Evolutionary conservation across 2,888 invertebrate species (phyloP).

Genomic region (Caenorhabditis sulstoni): DNA sequence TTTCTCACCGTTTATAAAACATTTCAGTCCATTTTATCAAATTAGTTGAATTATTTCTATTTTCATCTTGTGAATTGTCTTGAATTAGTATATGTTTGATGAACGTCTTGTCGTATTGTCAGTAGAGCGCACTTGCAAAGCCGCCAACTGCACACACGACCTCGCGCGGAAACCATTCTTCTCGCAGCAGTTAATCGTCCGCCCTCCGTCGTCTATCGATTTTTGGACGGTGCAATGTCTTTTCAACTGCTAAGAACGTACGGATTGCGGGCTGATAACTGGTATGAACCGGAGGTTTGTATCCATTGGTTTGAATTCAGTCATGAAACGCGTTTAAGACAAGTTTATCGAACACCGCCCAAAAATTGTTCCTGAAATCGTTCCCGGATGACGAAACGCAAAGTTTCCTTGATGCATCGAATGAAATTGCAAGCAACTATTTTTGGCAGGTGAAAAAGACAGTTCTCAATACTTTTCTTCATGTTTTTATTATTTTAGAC

Average conservation of each 20-base stretch:
- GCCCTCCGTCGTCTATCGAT: slow-evolving; percentile 1
- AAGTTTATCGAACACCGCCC: slow-evolving; percentile 6
- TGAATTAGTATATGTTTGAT: no score
- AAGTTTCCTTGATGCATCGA: slow-evolving; percentile 68
- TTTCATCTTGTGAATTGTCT: no score
- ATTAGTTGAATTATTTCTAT: no score
- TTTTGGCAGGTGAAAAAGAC: slow-evolving; percentile 67
- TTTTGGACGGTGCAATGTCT: slow-evolving; percentile 21
- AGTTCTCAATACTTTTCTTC: no score
- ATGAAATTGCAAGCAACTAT: slow-evolving; percentile 57
- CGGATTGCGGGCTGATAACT: slow-evolving; percentile 38
- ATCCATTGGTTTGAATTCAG: background rate
- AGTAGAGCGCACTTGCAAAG: slow-evolving; percentile 2
- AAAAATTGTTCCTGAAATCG: slow-evolving; percentile 29
- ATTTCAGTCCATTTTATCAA: no score
- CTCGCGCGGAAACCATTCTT: slow-evolving; percentile 1
- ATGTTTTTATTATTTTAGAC: slow-evolving; percentile 87
- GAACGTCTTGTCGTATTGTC: background rate
- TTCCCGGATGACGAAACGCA: slow-evolving; percentile 62
- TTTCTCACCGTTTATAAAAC: no score
- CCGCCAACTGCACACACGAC: slow-evolving; percentile 2
- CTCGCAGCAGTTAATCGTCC: background rate
- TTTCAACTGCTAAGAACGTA: slow-evolving; percentile 45
- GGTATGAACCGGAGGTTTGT: slow-evolving; percentile 54
- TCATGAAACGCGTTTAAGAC: slow-evolving; percentile 14